These are phyloP conservation scores for Hirtodrosophila histrioides DNA, from an alignment of 2,888 invertebrate genomes.

Conservation along the genomic window DNA sequence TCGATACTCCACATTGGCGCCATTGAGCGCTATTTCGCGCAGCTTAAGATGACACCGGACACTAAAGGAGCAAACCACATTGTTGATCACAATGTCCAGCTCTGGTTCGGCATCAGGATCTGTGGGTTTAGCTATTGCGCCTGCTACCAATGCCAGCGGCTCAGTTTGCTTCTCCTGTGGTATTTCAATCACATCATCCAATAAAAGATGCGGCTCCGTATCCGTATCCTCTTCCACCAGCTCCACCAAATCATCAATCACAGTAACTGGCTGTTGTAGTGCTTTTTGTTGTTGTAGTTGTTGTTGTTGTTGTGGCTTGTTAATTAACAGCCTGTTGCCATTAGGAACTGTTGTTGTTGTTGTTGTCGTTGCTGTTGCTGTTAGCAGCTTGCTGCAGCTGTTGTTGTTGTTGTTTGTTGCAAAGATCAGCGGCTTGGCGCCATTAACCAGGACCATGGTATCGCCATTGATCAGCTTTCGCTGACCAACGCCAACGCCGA, in stretches of 20 bases:
- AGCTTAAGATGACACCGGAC: constrained; percentile 98
- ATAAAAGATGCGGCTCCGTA: constrained; percentile 85
- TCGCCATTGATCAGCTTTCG: constrained; percentile 59
- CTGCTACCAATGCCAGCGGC: constrained; percentile 81
- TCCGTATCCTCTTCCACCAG: constrained; percentile 86
- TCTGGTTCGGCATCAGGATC: constrained; percentile 87
- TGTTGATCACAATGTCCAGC: constrained; percentile 98
- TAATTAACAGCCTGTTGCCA: constrained; percentile 17
- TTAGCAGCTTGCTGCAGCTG: constrained; percentile 13
- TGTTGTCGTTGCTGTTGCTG: constrained; percentile 17
- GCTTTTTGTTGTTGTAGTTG: constrained; percentile 21
- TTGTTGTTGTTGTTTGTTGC: constrained; percentile 25
- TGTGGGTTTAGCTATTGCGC: not conserved
- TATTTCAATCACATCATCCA: constrained; percentile 12
- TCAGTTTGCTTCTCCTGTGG: constrained; percentile 1
- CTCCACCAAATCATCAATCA: constrained; percentile 91
- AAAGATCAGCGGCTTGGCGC: constrained; percentile 55
- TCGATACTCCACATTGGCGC: constrained; percentile 96
- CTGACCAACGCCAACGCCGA: constrained; percentile 40
- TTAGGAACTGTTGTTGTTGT: constrained; percentile 12
- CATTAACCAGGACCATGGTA: constrained; percentile 59
- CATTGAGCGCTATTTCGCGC: constrained; percentile 95
- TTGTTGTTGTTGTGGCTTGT: not conserved
- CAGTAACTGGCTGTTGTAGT: constrained; percentile 89
- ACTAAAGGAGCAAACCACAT: constrained; percentile 89